Base-by-base conservation (phyloP, 2,888 invertebrate species). In the Copidosoma aretas region DNA sequence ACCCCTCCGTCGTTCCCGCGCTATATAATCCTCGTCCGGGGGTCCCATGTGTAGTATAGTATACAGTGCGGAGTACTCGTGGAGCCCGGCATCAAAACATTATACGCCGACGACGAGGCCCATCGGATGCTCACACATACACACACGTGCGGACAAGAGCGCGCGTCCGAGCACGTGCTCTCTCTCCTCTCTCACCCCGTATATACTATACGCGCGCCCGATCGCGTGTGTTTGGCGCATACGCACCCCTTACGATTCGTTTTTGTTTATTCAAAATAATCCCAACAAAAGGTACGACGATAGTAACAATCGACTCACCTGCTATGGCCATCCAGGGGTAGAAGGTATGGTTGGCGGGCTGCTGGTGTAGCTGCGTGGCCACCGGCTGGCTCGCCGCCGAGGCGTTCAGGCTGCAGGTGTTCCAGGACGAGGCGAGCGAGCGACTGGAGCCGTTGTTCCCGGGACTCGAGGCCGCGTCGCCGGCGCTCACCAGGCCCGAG, bases 301-400 rank as follows among this genome's bases (percentile, higher is more conserved):
- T 5, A 49, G 49, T 5, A n/a, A 22, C 3, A 22, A 53, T 8
- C 75, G 77, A 89, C 93, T 91, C 86, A 95, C 96, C 96, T 95
- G 95, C 95, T 89, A 96, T 95, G 87, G 95, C 95, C 96, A 96
- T 96, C 96, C 96, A 96, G 79, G 96, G 96, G 87, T 96, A 96
- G 88, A 96, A 96, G 83, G 95, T 95, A 89, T 95, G 95, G 86
- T 91, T 93, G 86, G 90, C 90, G 87, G 93, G 93, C 86, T 95
- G 95, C 83, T 87, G 87, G 86, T 94, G 94, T 77, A 94, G 91
- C 83, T 92, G 94, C 78, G 93, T 93, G 61, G 91, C 90, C 74
- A 88, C 88, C 75, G 91, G 89, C 85, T 91, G 91, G 81, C 92
- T 89, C 74, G 92, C 91, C 74, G 92, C 91, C 74, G 93, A 88